A percentile compares a stretch with the other conserved stretches of the same genome.
These are phyloP conservation scores for Microtus montanus DNA, from an alignment of 2,113 vertebrate species.

Conservation along the genomic window DNA sequence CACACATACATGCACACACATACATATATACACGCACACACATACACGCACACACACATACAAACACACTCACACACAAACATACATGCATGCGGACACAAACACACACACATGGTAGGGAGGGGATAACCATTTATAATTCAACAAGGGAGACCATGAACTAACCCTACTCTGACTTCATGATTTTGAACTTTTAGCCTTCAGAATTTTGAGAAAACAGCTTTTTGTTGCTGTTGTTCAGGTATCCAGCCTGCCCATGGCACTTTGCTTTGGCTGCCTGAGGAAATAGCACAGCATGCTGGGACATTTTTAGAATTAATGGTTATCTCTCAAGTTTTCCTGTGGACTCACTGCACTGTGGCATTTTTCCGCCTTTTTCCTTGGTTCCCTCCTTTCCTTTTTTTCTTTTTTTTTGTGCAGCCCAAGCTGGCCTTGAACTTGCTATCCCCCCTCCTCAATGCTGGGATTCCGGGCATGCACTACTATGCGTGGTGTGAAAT, in stretches of 20 bases:
- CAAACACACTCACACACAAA: neutral
- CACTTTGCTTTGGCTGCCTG: neutral
- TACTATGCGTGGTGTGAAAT: neutral
- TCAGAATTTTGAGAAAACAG: neutral
- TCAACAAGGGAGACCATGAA: neutral
- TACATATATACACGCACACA: too few species aligned
- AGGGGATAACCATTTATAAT: neutral
- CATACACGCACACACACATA: neutral
- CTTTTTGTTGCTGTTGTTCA: too few species aligned
- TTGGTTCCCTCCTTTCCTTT: neutral
- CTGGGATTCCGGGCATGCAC: neutral
- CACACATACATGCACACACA: neutral
- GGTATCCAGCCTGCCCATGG: neutral
- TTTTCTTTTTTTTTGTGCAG: neutral
- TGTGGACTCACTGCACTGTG: neutral
- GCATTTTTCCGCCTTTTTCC: neutral
- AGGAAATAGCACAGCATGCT: neutral
- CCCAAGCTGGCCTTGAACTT: neutral
- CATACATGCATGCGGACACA: neutral
- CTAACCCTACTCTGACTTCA: neutral
- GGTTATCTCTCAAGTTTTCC: neutral
- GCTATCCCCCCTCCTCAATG: neutral
- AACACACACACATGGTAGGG: neutral
- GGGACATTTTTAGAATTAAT: neutral
- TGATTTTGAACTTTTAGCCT: neutral